Evolutionary conservation across 1,140 invertebrate species (phyloP), one percentile per base, ranked within the genome.

Genomic region (Hypothenemus hampei): DNA sequence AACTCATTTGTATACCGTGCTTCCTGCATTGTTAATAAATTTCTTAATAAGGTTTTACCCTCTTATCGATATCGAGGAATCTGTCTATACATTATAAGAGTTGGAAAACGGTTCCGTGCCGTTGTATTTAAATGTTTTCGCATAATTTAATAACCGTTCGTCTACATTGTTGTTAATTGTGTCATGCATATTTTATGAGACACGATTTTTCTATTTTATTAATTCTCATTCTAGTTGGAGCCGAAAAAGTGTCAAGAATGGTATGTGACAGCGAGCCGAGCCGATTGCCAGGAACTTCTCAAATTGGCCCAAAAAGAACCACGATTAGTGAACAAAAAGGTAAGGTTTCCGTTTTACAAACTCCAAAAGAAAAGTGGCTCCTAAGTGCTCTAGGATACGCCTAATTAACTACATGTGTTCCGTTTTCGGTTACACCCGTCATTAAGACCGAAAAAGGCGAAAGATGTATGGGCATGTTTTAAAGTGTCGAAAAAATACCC

Each of bases 271-370:
- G 84, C 89, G 23, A 83, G 89, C 20, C 81, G 85, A 65, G 84
- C 84, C 33, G 87, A 93, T 67, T 93, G 92, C 69, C 87, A 90
- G 58, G 79, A 83, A 31, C 69, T 93, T 40, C 82, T 86, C 18
- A 90, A 91, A 72, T 74, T 93, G 68, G 84, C 87, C 35, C 81
- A 81, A 37, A 88, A 91, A 64, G 85, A 89, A 71, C 82, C 88
- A 1, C 80, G 86, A 65, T 78, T 93, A 50, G 84, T 87, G 41
- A 83, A 82, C 67, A 78, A 86, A 59, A 91, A 88, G 84, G 91
- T 91, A 76, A 79, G 82, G 63, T 46, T 26, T 16, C n/a, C 13
- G 11, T 43, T 46, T 8, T 31, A 46, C 15, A 31, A 46, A 46
- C 11, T 26, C 44, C 23, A n/a, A 20, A 51, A 2, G 15, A 24